Evolutionary conservation across 2,888 invertebrate genomes (phyloP).

Genomic region (Lordiphosa andalusiaca): DNA sequence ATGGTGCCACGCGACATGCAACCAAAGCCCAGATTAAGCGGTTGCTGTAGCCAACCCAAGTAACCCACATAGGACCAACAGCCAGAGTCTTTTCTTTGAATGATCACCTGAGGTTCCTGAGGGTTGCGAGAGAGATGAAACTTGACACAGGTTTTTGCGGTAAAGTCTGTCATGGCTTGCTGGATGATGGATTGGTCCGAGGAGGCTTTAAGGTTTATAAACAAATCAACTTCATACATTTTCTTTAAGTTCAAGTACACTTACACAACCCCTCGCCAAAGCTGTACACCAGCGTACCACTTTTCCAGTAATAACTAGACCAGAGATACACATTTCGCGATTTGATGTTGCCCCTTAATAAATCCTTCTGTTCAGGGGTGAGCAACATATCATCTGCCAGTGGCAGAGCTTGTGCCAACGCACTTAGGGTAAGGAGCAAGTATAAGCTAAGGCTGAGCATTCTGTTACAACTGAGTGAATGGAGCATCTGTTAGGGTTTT

Average conservation of each 20-base stretch:
- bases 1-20: conserved; percentile 80
- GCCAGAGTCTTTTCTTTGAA: not conserved
- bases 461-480: too few species aligned
- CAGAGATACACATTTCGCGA: not conserved
- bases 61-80: conserved; percentile 25
- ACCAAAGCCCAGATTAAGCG: conserved; percentile 1
- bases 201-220: not conserved
- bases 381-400: conserved; percentile 27
- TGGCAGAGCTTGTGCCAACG: not conserved
- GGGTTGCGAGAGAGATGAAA: conserved; percentile 25
- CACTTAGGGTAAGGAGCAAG: too few species aligned
- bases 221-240: conserved; percentile 4
- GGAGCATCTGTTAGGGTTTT: too few species aligned
- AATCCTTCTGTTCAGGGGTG: conserved; percentile 10
- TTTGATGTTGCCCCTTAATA: not conserved
- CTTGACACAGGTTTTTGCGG: conserved; percentile 33
- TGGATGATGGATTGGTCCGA: not conserved
- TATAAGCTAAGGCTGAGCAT: too few species aligned
- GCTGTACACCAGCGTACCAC: not conserved
- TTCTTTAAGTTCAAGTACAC: not conserved
- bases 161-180: conserved; percentile 43
- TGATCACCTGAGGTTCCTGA: conserved; percentile 18
- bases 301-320: conserved; percentile 1
- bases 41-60: not conserved
- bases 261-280: conserved; percentile 1